Conservation (phyloP, 1,140 invertebrate genomes). For the Teleogryllus occipitalis region DNA sequence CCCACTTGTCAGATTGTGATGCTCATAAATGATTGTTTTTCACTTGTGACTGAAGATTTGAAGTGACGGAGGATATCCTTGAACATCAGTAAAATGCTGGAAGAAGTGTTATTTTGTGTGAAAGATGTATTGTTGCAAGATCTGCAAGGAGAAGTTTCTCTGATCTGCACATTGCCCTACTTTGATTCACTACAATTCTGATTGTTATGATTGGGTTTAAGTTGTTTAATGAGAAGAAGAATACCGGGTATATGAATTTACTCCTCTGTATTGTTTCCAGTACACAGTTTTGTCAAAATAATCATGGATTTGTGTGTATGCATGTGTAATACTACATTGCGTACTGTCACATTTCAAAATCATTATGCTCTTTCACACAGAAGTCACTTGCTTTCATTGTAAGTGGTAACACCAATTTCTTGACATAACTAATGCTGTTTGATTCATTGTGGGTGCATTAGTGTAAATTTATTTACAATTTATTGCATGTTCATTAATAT, state of each 20-base stretch:
- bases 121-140: not conserved
- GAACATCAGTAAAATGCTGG: not conserved
- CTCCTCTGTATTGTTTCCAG: conserved; percentile 2
- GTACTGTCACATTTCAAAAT: no score
- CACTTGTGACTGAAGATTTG: conserved; percentile 7
- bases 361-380: no score
- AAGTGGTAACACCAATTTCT: no score
- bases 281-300: not conserved
- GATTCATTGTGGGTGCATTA: not conserved
- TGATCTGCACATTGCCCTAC: not conserved
- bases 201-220: not conserved
- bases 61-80: not conserved
- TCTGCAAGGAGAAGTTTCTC: not conserved
- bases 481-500: not conserved
- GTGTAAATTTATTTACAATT: not conserved
- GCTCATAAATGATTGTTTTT: conserved; percentile 2
- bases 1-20: conserved; percentile 16
- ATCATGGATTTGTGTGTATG: not conserved
- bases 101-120: not conserved
- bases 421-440: no score
- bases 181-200: not conserved
- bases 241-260: not conserved
- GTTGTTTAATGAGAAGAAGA: not conserved
- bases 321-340: not conserved
- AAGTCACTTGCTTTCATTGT: no score